Conservation (phyloP, 2,113 vertebrate species). For the Coracopsis vasa region DNA sequence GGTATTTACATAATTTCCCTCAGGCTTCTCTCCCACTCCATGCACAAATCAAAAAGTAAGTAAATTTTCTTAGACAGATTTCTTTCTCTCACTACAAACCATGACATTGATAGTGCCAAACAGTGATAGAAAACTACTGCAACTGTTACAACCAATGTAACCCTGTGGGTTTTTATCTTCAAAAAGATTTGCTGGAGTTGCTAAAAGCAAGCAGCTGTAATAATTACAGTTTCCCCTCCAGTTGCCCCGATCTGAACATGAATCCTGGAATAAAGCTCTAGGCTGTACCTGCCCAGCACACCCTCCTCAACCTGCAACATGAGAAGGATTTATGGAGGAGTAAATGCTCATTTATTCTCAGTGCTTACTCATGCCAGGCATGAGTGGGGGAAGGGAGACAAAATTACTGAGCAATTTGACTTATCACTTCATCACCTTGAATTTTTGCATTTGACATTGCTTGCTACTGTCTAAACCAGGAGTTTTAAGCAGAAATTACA, state of each 20-base stretch:
- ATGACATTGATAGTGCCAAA: background rate
- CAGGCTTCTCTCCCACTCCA: background rate
- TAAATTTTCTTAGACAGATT: constrained; percentile 6
- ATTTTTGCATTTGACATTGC: background rate
- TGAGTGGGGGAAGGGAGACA: background rate
- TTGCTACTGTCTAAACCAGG: background rate
- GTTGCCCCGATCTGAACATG: background rate
- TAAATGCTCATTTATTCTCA: background rate
- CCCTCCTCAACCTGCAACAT: background rate
- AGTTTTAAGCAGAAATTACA: background rate
- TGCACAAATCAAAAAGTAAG: background rate
- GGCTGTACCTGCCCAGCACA: background rate
- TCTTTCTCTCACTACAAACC: background rate
- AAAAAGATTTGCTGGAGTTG: background rate
- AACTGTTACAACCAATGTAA: background rate
- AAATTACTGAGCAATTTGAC: background rate
- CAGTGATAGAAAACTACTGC: background rate
- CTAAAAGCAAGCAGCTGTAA: background rate
- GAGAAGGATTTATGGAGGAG: background rate
- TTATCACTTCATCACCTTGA: background rate
- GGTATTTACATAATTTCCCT: constrained; percentile 13
- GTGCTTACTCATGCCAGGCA: background rate
- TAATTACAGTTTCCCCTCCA: background rate
- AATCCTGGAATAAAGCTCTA: background rate
- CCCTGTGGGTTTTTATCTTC: background rate